Evolutionary conservation across 2,113 vertebrate species (phyloP).

Genomic region (Tor tambroides): DNA sequence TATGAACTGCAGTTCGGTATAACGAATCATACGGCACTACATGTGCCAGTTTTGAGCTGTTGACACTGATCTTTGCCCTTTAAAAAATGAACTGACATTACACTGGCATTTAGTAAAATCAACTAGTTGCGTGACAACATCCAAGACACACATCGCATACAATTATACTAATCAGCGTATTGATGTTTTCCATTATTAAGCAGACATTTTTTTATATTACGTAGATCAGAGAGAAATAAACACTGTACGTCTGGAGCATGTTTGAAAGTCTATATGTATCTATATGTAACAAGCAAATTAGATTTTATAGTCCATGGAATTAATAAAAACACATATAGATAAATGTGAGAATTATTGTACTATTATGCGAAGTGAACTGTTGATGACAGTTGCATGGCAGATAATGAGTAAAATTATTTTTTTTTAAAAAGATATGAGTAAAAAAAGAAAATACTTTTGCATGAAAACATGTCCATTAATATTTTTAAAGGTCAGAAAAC

Average conservation of each 20-base stretch:
- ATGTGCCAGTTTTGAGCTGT: neutral
- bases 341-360: neutral
- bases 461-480: neutral
- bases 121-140: neutral
- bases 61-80: neutral
- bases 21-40: neutral
- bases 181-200: neutral
- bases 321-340: neutral
- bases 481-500: neutral
- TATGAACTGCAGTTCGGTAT: neutral
- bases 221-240: neutral
- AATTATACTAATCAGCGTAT: neutral
- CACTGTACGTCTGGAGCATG: neutral
- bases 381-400: neutral
- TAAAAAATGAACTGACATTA: neutral
- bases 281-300: neutral
- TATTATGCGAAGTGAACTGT: neutral
- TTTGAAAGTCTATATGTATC: neutral
- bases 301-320: neutral
- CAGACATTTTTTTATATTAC: neutral
- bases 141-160: neutral
- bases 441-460: neutral
- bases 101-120: neutral
- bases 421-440: no score
- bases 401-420: neutral